Base-by-base conservation (phyloP, 2,113 vertebrate genomes). In the Oxygymnocypris stewartii region DNA sequence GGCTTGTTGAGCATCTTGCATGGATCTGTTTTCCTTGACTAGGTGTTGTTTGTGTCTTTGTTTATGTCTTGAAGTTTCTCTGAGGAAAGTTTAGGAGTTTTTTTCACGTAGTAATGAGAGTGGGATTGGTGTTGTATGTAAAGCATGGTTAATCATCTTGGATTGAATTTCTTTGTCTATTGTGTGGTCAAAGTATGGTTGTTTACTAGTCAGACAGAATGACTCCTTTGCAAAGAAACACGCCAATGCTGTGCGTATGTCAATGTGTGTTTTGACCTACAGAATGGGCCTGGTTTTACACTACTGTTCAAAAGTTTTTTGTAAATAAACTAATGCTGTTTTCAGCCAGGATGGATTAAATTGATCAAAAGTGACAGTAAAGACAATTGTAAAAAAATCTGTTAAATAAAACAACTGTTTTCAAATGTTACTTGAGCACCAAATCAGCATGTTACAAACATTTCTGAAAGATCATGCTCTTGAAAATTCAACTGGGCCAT, bases 21-120 rank as follows among this genome's bases (percentile, higher is more conserved):
- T 76, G 84, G 71, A 71, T 8, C 54, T 80, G 76, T 57, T 85
- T 63, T 85, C 82, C 44, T 67, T 87, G 65, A 44, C 63, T 59
- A 57, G 40, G 47, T 77, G 77, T 42, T 67, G 31, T 79, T 59
- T 18, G 18, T 84, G 42, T 67, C 61, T 82, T 31, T 61, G 28
- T 49, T 82, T 28, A 23, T 59, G n/a, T 84, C 23, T 23, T 59
- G 51, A 44, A 6, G 71, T 77, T 44, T 84, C 18, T 63, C 37
- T 31, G n/a, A 49, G 57, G 28, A 67, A 44, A 25, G 54, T 85
- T 61, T 76, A 14, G 57, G 14, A 76, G 4, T 54, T 10, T 84
- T 28, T 84, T 28, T 16, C 42, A 16, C 35, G 20, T 57, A 47
- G n/a, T 65, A 25, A 28, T 42, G 67, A 28, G 49, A 31, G n/a